phyloP scores from a whole-genome alignment of 2,797 vertebrate species.

The Poeciliopsis gracilis region DNA sequence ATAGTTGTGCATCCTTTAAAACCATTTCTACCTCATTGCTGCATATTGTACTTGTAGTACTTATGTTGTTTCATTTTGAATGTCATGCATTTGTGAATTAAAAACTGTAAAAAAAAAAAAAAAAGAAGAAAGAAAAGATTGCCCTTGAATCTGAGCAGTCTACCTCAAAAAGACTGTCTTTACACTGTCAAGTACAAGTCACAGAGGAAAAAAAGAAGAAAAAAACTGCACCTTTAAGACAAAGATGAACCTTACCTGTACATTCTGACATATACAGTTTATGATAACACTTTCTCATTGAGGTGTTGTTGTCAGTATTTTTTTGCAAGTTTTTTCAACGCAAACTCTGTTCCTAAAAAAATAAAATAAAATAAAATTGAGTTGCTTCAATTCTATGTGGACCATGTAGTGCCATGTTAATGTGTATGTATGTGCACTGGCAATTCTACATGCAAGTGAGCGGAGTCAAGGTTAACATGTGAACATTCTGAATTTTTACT shows the following conservation, averaged over 20 bases:
- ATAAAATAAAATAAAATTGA: constrained; percentile 38
- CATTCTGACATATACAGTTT: constrained; percentile 86
- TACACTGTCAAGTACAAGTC: constrained; percentile 92
- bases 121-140: constrained; percentile 61
- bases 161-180: constrained; percentile 98
- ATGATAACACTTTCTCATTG: constrained; percentile 84
- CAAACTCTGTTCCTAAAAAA: constrained; percentile 73
- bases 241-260: constrained; percentile 85
- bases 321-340: constrained; percentile 84
- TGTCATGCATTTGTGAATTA: constrained; percentile 94
- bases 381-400: constrained; percentile 80
- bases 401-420: constrained; percentile 80
- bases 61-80: constrained; percentile 98
- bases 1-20: constrained; percentile 89
- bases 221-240: constrained; percentile 79
- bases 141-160: constrained; percentile 96
- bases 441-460: constrained; percentile 74
- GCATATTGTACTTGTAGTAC: constrained; percentile 99
- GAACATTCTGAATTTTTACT: constrained; percentile 74
- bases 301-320: constrained; percentile 87
- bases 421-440: constrained; percentile 78
- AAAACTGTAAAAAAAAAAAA: constrained; percentile 44
- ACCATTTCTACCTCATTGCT: constrained; percentile 99
- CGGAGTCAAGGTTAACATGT: constrained; percentile 69
- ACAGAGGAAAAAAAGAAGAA: constrained; percentile 60